These are phyloP conservation scores for Octomys mimax DNA, from an alignment of 2,797 vertebrate genomes.

Conservation along the genomic window DNA sequence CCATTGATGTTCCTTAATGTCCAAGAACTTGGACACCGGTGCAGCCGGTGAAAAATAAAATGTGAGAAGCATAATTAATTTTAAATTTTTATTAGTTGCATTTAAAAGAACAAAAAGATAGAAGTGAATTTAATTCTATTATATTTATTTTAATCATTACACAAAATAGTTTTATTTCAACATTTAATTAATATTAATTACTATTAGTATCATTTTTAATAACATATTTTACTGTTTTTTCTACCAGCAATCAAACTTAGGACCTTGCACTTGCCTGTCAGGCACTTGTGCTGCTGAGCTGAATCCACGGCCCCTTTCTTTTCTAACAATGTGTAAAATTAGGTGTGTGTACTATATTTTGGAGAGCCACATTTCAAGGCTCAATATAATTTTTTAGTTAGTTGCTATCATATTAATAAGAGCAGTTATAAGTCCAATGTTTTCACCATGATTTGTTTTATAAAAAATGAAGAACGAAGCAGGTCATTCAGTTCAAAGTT, in stretches of 20 bases:
- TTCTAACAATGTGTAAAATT: background rate
- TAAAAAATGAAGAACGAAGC: background rate
- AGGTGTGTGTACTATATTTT: background rate
- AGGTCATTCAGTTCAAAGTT: background rate
- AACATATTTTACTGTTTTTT: background rate
- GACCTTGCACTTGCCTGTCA: too few species aligned
- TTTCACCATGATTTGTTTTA: background rate
- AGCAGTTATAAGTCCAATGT: background rate
- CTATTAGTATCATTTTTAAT: background rate
- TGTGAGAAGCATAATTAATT: background rate
- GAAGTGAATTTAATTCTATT: background rate
- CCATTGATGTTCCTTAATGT: background rate
- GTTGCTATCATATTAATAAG: background rate
- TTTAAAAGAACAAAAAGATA: background rate
- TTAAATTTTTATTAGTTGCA: background rate
- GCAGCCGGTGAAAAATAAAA: background rate
- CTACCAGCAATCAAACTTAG: too few species aligned
- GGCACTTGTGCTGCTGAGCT: too few species aligned
- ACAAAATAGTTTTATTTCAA: background rate
- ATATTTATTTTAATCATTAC: background rate
- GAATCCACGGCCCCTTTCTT: background rate
- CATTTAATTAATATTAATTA: background rate
- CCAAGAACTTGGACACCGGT: background rate
- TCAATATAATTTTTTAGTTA: background rate
- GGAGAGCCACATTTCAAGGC: background rate